These are phyloP conservation scores for Bathynomus jamesi DNA, from an alignment of 1,140 invertebrate genomes.

Conservation along the genomic window DNA sequence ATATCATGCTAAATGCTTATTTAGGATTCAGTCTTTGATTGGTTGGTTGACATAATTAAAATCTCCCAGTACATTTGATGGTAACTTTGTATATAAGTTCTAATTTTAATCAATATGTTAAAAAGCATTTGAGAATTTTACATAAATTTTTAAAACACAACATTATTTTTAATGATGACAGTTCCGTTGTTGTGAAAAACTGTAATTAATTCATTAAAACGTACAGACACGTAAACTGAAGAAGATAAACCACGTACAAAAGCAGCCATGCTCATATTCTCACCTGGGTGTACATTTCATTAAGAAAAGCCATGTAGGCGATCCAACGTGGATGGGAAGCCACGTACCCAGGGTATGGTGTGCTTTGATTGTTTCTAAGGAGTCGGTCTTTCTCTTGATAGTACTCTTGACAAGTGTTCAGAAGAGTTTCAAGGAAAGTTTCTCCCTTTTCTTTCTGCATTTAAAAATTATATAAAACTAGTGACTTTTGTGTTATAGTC, in stretches of 20 bases:
- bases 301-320: conserved; percentile 77
- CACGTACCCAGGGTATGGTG: conserved; percentile 29
- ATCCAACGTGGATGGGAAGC: conserved; percentile 56
- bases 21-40: not conserved
- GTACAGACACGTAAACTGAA: not conserved
- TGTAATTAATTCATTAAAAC: too few species aligned
- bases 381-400: conserved; percentile 66
- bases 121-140: not conserved
- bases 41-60: too few species aligned
- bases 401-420: conserved; percentile 83
- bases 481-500: not conserved
- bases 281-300: conserved; percentile 77
- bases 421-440: conserved; percentile 75
- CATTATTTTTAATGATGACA: not conserved
- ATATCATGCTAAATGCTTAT: too few species aligned
- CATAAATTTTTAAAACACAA: not conserved
- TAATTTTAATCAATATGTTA: not conserved
- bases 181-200: too few species aligned
- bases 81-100: not conserved
- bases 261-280: not conserved
- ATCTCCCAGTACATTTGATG: too few species aligned
- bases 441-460: conserved; percentile 67
- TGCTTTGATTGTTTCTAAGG: conserved; percentile 32
- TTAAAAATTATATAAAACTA: conserved; percentile 9
- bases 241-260: not conserved